Percentiles rank a stretch among this genome's conserved stretches.
These are phyloP conservation scores for Ornithorhynchus anatinus DNA, from an alignment of 2,113 vertebrate species.

Conservation along the genomic window DNA sequence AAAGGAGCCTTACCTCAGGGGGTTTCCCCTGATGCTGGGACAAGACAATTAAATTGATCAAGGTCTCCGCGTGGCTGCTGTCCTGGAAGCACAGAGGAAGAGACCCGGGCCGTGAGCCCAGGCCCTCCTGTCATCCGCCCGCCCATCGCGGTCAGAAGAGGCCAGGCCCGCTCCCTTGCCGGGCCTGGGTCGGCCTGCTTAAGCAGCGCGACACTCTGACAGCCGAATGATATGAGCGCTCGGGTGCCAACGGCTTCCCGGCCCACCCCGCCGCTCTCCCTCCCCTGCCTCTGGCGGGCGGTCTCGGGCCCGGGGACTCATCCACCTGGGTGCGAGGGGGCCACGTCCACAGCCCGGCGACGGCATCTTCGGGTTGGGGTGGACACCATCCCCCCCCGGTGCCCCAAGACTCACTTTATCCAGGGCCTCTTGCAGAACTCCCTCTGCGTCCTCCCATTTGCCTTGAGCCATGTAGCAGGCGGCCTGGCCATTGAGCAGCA, in stretches of 20 bases:
- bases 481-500: constrained; percentile 91
- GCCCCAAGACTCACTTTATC: constrained; percentile 73
- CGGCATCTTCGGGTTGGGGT: neutral
- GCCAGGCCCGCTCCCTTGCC: neutral
- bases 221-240: neutral
- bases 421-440: constrained; percentile 85
- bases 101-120: fast-evolving
- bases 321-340: neutral
- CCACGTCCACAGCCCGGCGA: neutral
- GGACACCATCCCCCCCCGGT: too few species aligned
- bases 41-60: constrained; percentile 92
- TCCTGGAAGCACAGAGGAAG: constrained; percentile 72
- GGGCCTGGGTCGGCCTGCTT: neutral
- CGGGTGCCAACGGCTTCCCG: neutral
- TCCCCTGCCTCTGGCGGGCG: neutral
- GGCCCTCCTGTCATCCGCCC: fast-evolving
- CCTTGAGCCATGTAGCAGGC: constrained; percentile 92
- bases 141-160: neutral
- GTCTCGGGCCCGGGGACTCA: neutral
- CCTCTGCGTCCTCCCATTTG: constrained; percentile 94
- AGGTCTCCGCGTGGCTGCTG: constrained; percentile 92
- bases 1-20: constrained; percentile 83
- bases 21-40: constrained; percentile 92
- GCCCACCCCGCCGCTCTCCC: neutral
- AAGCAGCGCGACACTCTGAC: neutral